A percentile compares a stretch with the other conserved stretches of the same genome.
Evolutionary conservation across 2,797 vertebrate species (phyloP).

Genomic region (Diplodus sargus): DNA sequence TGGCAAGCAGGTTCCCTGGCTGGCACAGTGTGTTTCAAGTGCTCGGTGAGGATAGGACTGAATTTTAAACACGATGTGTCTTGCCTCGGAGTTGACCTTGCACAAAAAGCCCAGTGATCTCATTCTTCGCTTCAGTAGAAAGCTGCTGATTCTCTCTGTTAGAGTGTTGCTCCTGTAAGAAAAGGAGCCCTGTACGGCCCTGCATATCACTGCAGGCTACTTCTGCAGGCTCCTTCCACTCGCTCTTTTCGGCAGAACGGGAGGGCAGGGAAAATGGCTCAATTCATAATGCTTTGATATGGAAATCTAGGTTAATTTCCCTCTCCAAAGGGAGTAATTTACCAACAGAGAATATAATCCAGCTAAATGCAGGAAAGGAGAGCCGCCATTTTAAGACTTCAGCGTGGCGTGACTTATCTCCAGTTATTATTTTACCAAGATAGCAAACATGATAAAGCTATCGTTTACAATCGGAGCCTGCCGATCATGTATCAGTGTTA

Average conservation of each 20-base stretch:
- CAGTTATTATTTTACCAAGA: slow-evolving; percentile 59
- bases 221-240: slow-evolving; percentile 63
- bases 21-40: slow-evolving; percentile 78
- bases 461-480: slow-evolving; percentile 36
- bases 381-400: slow-evolving; percentile 51
- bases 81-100: slow-evolving; percentile 83
- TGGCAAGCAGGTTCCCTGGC: slow-evolving; percentile 77
- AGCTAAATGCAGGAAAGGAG: slow-evolving; percentile 76
- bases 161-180: slow-evolving; percentile 79
- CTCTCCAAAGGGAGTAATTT: slow-evolving; percentile 91
- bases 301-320: slow-evolving; percentile 91
- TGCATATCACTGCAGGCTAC: slow-evolving; percentile 86
- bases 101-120: slow-evolving; percentile 86
- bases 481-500: slow-evolving; percentile 43
- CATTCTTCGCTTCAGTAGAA: slow-evolving; percentile 85
- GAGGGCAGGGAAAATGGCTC: slow-evolving; percentile 82
- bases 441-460: slow-evolving; percentile 49
- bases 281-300: slow-evolving; percentile 92
- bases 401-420: slow-evolving; percentile 13
- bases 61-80: slow-evolving; percentile 83
- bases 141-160: slow-evolving; percentile 84
- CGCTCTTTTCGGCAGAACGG: slow-evolving; percentile 81
- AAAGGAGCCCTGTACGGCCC: slow-evolving; percentile 76
- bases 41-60: slow-evolving; percentile 77
- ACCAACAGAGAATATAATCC: slow-evolving; percentile 86